Evolutionary conservation across 2,888 invertebrate genomes (phyloP).

Genomic region (Tetropium fuscum): DNA sequence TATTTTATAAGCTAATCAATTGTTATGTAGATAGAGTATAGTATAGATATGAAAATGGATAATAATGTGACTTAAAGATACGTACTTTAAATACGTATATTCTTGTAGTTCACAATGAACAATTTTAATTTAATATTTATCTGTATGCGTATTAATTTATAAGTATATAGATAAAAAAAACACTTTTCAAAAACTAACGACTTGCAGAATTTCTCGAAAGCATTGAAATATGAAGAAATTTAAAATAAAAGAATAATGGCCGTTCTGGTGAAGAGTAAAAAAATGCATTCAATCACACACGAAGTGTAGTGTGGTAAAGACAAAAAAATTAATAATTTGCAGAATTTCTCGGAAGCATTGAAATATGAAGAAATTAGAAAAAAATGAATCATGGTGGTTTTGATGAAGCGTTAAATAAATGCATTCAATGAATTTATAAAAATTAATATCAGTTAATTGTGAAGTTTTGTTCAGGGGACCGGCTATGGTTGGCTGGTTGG

Average conservation of each 20-base stretch:
- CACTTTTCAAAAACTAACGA: slow-evolving; percentile 9
- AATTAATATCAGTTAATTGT: slow-evolving; percentile 13
- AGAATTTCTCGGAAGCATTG: slow-evolving; percentile 13
- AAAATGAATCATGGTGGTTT: slow-evolving; percentile 3
- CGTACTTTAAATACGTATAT: no score
- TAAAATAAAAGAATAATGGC: slow-evolving; percentile 10
- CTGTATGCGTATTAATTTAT: no score
- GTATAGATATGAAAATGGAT: no score
- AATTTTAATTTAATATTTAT: no score
- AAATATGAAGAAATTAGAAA: slow-evolving; percentile 12
- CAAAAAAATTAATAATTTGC: slow-evolving; percentile 5
- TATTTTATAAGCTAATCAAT: no score
- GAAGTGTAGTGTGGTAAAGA: slow-evolving; percentile 2
- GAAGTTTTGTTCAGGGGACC: not conserved
- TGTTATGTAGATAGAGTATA: no score
- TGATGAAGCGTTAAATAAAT: slow-evolving; percentile 13
- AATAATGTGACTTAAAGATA: no score
- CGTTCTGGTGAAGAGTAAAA: slow-evolving; percentile 8
- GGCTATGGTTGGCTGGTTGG: not conserved
- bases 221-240: slow-evolving; percentile 8
- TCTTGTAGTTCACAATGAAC: no score
- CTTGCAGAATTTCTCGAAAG: slow-evolving; percentile 14
- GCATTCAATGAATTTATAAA: not conserved
- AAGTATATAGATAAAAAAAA: no score
- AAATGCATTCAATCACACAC: slow-evolving; percentile 12